Base-by-base conservation (phyloP, 2,888 invertebrate genomes). In the Gasteruption jaculator region DNA sequence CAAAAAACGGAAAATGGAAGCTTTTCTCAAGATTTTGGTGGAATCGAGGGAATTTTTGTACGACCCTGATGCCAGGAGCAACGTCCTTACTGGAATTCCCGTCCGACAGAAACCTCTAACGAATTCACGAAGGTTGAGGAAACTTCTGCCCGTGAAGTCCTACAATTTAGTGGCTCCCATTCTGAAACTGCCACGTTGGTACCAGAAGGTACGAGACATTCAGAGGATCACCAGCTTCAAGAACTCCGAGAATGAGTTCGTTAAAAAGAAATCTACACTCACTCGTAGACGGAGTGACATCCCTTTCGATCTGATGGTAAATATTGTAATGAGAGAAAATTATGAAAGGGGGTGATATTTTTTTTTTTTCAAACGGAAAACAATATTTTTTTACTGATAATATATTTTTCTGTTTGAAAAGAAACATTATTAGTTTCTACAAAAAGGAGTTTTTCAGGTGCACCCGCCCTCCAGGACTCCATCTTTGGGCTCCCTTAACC, bases 131-230 rank as follows among this genome's bases (percentile, higher is more conserved):
- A 54, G 60, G 47, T 45, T 70, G 6, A 47, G 48, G 44, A 53
- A 54, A 14, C 41, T 59, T 39, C 54, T 68, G 19, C 60, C 65
- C 14, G 20, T 48, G 10, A 45, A 58, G 16, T 53, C 60, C 38
- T 68, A 63, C 40, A 58, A 64, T 39, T 46, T 59, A 15, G 39
- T 68, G 7, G 64, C 67, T 7, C 59, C 60, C 1, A 49, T 68
- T 20, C 41, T 68, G 37, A 62, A 60, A 36, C 53, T 67, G 52
- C 55, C 60, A 3, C 38, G 48, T 25, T 53, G 49, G 45, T 30
- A 57, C 22, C 48, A 12, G 14, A 30, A 30, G 12, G 18, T n/a
- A n/a, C 45, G 2, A 53, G 25, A 15, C 46, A 32, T 26, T n/a
- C 31, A 5, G 24, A 14, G 2, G 19, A 25, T 5, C 7, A 8